A percentile compares a stretch with the other conserved stretches of the same genome.
Conservation (phyloP, 2,113 vertebrate genomes). For the Phoxinus phoxinus region DNA sequence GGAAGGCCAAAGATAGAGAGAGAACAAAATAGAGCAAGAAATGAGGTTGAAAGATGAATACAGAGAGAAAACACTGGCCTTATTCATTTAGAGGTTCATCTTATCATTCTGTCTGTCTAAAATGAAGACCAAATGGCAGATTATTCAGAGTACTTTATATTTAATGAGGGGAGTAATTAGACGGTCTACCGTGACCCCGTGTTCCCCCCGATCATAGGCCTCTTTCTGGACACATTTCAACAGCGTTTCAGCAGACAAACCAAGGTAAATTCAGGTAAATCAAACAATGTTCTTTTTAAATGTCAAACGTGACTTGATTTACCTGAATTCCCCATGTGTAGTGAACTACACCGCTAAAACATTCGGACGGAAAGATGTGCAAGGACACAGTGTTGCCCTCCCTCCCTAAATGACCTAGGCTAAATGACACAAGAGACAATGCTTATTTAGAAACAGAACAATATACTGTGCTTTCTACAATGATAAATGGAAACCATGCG, state of each 20-base stretch:
- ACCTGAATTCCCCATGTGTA: not conserved
- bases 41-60: not conserved
- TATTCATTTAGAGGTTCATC: not conserved
- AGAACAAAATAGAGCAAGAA: not conserved
- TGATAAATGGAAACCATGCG: not conserved
- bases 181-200: not conserved
- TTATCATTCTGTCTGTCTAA: not conserved
- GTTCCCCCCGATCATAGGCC: not conserved
- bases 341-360: not conserved
- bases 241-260: not conserved
- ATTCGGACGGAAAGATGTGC: not conserved
- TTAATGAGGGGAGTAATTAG: not conserved
- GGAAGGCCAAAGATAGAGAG: not conserved
- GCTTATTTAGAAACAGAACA: not conserved
- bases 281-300: not conserved
- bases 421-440: not conserved
- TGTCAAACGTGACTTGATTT: not conserved
- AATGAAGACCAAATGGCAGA: not conserved
- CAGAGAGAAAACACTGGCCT: not conserved
- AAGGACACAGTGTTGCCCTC: not conserved
- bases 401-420: not conserved
- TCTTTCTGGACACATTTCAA: not conserved
- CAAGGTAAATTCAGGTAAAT: not conserved
- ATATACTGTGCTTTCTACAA: not conserved
- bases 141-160: not conserved